These are phyloP conservation scores for Borostomias antarcticus DNA, from an alignment of 2,797 vertebrate genomes.

Conservation along the genomic window DNA sequence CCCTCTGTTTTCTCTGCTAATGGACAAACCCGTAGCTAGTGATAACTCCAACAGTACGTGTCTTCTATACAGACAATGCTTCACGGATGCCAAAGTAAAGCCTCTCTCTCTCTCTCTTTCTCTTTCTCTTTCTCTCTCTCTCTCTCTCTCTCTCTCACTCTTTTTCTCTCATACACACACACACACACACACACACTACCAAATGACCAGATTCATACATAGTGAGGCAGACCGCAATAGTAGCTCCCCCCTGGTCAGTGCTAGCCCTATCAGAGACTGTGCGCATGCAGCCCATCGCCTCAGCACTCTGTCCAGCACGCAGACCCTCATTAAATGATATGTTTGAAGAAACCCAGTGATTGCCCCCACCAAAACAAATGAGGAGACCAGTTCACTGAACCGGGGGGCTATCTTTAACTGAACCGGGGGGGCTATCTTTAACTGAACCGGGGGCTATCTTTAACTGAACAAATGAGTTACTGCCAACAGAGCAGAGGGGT, in stretches of 20 bases:
- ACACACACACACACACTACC: background rate
- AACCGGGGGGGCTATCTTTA: background rate
- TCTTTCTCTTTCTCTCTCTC: background rate
- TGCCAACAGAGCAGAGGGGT: background rate
- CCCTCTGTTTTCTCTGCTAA: background rate
- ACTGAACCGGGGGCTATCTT: background rate
- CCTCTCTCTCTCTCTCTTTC: background rate
- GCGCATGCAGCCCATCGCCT: background rate
- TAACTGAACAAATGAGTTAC: background rate
- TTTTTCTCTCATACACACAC: background rate
- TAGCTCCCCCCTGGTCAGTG: background rate
- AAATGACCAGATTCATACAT: too few relatives aligned
- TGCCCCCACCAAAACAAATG: background rate
- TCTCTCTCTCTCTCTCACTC: background rate
- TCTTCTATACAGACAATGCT: background rate
- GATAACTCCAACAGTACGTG: conserved; percentile 1
- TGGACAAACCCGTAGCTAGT: background rate
- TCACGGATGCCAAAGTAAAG: background rate
- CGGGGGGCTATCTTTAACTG: conserved; percentile 1
- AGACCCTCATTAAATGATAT: conserved; percentile 8
- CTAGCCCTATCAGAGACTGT: background rate
- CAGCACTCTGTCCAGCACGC: background rate
- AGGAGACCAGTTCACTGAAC: background rate
- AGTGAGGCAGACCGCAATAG: too few relatives aligned
- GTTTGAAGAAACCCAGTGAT: background rate